Evolutionary conservation across 2,888 invertebrate genomes (phyloP).

Genomic region (Agriopis marginaria): DNA sequence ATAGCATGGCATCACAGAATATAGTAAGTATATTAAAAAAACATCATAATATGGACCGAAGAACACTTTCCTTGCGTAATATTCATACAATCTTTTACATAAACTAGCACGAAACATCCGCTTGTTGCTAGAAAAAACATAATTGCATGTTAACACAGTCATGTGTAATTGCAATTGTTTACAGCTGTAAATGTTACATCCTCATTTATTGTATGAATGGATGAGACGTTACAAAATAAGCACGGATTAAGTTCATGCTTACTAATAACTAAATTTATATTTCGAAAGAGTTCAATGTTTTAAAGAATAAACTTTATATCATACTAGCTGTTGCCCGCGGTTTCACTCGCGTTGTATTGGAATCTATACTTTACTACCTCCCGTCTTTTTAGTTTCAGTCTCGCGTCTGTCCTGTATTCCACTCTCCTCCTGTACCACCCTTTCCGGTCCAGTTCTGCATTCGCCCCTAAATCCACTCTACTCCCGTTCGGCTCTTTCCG

Average conservation of each 20-base stretch:
- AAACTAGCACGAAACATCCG: slow-evolving; percentile 30
- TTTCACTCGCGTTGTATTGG: no score
- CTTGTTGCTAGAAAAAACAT: slow-evolving; percentile 18
- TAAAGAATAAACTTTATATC: neutral
- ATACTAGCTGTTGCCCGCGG: no score
- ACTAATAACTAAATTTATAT: slow-evolving; percentile 2
- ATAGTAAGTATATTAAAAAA: neutral
- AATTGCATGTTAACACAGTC: slow-evolving; percentile 28
- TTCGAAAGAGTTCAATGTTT: neutral
- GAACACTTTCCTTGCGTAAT: slow-evolving; percentile 26
- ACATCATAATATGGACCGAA: neutral
- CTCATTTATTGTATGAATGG: slow-evolving; percentile 21
- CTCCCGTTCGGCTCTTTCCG: no score
- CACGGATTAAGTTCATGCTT: slow-evolving; percentile 16
- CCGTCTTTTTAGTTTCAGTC: no score
- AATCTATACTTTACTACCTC: no score
- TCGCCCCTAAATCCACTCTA: no score
- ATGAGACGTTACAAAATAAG: slow-evolving; percentile 17
- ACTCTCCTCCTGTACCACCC: no score
- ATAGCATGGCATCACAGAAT: no score
- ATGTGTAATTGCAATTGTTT: slow-evolving; percentile 22
- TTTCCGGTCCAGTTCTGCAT: no score
- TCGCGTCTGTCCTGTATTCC: no score
- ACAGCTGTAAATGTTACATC: slow-evolving; percentile 28
- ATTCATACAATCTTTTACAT: slow-evolving; percentile 28